These are phyloP conservation scores for Hyperoodon ampullatus DNA, from an alignment of 2,113 vertebrate species.

Conservation along the genomic window DNA sequence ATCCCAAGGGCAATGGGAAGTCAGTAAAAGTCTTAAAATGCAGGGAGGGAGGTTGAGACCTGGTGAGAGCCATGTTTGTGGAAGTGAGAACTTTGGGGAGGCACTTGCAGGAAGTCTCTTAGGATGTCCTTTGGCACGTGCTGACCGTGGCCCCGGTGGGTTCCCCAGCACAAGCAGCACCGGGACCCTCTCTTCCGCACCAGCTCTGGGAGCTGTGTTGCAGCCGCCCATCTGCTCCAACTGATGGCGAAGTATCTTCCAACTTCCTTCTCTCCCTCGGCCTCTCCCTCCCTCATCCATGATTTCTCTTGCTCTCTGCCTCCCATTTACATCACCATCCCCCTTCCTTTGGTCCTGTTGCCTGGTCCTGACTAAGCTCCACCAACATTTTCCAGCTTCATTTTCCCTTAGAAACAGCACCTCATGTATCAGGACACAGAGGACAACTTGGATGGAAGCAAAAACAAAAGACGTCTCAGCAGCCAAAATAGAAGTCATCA, in stretches of 20 bases:
- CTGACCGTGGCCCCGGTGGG: not conserved
- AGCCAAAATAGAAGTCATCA: not conserved
- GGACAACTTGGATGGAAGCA: not conserved
- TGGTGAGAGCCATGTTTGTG: not conserved
- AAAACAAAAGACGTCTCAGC: not conserved
- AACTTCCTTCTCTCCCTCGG: not conserved
- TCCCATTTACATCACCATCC: not conserved
- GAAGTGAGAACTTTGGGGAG: not conserved
- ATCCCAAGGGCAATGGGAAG: not conserved
- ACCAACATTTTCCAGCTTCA: not conserved
- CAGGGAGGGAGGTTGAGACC: no score
- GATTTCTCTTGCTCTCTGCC: not conserved
- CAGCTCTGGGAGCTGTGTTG: not conserved
- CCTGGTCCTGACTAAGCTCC: not conserved
- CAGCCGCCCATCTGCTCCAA: not conserved
- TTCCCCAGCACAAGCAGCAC: no score
- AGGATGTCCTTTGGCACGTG: accelerated
- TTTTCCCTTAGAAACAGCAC: not conserved
- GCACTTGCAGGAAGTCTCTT: not conserved
- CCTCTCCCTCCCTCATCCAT: not conserved
- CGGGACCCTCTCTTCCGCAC: not conserved
- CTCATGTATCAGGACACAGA: not conserved
- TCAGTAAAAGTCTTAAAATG: not conserved
- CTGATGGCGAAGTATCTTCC: not conserved
- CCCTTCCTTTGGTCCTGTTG: not conserved